Conservation (phyloP, 2,888 invertebrate species). For the Noctua janthina region DNA sequence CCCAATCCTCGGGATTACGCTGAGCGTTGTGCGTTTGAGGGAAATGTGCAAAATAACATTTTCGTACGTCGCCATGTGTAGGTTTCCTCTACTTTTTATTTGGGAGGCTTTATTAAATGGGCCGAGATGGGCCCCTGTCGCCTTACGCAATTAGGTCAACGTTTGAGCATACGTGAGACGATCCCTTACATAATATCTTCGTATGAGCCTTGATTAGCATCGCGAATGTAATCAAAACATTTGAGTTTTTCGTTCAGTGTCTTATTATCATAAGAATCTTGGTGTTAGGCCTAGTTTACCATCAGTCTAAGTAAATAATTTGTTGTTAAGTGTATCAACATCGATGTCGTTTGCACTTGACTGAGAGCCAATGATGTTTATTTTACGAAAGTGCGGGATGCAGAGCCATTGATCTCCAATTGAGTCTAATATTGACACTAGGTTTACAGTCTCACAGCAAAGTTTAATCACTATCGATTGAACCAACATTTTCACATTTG, state of each 20-base stretch:
- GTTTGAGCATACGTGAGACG: constrained; percentile 50
- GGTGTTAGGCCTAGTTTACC: background rate
- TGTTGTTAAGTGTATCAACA: constrained; percentile 14
- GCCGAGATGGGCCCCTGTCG: constrained; percentile 53
- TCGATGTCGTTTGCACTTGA: constrained; percentile 18
- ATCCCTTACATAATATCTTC: constrained; percentile 49
- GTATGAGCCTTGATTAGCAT: constrained; percentile 59
- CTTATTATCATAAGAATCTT: background rate
- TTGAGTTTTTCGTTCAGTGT: constrained; percentile 25
- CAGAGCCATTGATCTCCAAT: constrained; percentile 36
- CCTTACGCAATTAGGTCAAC: constrained; percentile 68
- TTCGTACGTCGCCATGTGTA: constrained; percentile 74
- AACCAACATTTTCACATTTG: constrained; percentile 27
- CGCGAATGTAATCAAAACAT: constrained; percentile 44
- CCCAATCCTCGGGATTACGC: constrained; percentile 81
- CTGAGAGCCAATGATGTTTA: constrained; percentile 30
- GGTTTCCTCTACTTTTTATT: constrained; percentile 67
- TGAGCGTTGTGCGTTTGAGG: constrained; percentile 75
- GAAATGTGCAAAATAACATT: constrained; percentile 81
- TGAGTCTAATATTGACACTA: constrained; percentile 34
- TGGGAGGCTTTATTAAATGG: constrained; percentile 68
- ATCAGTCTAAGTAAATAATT: constrained; percentile 17
- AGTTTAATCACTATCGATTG: constrained; percentile 5
- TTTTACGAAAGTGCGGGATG: constrained; percentile 29
- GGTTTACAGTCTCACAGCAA: constrained; percentile 21